Evolutionary conservation across 2,888 invertebrate genomes (phyloP), one percentile per base, ranked within the genome.

Genomic region (Anoplius nigerrimus): DNA sequence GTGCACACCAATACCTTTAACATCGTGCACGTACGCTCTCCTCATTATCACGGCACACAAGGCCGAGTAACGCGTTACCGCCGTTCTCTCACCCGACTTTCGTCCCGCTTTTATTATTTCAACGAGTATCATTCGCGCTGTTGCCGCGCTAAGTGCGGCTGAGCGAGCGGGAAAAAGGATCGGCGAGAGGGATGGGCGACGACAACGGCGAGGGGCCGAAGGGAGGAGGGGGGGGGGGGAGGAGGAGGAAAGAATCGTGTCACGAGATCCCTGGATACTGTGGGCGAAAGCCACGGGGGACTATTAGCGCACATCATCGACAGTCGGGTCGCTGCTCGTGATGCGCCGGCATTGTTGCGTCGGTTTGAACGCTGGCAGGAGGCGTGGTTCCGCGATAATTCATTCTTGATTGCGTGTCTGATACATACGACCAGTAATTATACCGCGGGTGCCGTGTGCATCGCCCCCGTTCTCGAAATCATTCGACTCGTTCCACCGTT

Each of bases 321-420:
- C 87, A 87, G 86, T 82, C 80, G 80, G 81, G 80, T 77, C 80
- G 82, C 87, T 88, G 88, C 82, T 83, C 78, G 81, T 87, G 88
- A 88, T 88, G 87, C 85, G 82, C 77, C 79, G 75, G 84, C 82
- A 84, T 88, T 87, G 87, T 87, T 83, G 82, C 78, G 73, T 73
- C 69, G 72, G 75, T 76, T 71, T 70, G 78, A 81, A 67, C 80
- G 80, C 75, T 79, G 84, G 86, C 78, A 82, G 82, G 81, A 83
- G 86, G 85, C 82, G 83, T 84, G 86, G 82, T 79, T 74, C 74
- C 75, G 79, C 86, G 84, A 87, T 88, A 88, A 88, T 87, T 88
- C 87, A 88, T 86, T 87, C 87, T 84, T 87, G 87, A 88, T 88
- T 87, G 86, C 88, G 86, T 88, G 88, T 88, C 87, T 84, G 88